Evolutionary conservation across 2,888 invertebrate genomes (phyloP), one percentile per base, ranked within the genome.

Genomic region (Athalia rosae): DNA sequence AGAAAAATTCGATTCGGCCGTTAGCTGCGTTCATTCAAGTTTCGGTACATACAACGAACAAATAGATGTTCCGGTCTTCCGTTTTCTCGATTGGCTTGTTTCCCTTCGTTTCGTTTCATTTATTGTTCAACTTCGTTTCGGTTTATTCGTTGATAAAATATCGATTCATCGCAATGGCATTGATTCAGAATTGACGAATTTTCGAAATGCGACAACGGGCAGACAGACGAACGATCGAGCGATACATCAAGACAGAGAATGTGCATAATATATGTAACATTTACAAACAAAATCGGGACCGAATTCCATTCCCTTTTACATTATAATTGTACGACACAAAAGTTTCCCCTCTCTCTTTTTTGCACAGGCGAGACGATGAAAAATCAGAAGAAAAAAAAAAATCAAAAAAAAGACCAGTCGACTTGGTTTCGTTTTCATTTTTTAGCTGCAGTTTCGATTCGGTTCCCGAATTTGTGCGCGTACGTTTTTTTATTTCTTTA

Each of bases 141-240:
- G 28, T 28, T 28, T 28, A 28, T 1, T 28, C 28, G 28, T 28
- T 28, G 28, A 28, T 28, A 2, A 28, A 28, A 28, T 28, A 28
- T 28, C 28, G 28, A 28, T 28, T 28, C 28, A 28, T 28, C 28
- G 28, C 28, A 28, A 28, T 28, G 28, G 28, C 28, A 28, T 28
- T 28, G 28, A 28, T 28, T 28, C 28, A 28, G 28, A 28, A 28
- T 28, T 28, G 28, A 28, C 28, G 28, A 28, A 28, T 28, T 28
- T 53, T 62, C 77, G 61, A 74, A 83, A 85, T 83, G 82, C 85
- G 86, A 83, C 84, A 84, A 82, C 81, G 81, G 83, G 82, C 85
- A 83, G 84, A 86, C 87, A 83, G 86, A 86, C 85, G 83, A 83
- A 81, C 82, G 81, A 82, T 82, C 80, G 78, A 77, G 67, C 67